Percentiles rank a stretch among this genome's conserved stretches.
phyloP scores from a whole-genome alignment of 2,797 vertebrate genomes.

The Oreochromis grahami region DNA sequence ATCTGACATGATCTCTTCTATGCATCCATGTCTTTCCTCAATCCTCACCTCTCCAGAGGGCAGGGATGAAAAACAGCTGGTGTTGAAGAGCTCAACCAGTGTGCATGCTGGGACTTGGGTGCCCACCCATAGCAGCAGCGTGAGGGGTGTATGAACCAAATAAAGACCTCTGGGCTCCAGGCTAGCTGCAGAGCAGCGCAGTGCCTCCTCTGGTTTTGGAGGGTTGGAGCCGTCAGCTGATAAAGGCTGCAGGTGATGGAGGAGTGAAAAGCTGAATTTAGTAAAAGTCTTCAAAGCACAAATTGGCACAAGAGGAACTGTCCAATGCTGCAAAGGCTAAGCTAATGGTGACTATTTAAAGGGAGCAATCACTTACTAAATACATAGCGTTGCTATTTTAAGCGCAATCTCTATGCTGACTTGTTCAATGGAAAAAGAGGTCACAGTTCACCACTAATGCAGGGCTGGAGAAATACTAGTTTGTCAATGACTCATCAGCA shows the following conservation, averaged over 20 bases:
- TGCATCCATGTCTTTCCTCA: not conserved
- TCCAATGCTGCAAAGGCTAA: fast-evolving
- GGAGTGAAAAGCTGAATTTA: not conserved
- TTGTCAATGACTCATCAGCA: not conserved
- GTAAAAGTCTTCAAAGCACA: not conserved
- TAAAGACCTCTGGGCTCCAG: conserved; percentile 68
- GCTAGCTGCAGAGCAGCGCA: conserved; percentile 68
- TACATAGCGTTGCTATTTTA: not conserved
- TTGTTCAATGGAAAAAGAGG: not conserved
- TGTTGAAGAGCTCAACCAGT: conserved; percentile 72
- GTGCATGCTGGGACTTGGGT: conserved; percentile 46
- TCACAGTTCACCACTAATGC: not conserved
- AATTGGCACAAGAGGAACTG: fast-evolving
- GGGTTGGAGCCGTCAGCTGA: not conserved
- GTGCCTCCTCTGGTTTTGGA: not conserved
- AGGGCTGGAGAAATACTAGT: fast-evolving
- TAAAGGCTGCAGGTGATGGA: conserved; percentile 34
- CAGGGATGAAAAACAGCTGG: conserved; percentile 68
- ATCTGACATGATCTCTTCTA: fast-evolving
- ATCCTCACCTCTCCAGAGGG: conserved; percentile 75
- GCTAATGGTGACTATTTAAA: not conserved
- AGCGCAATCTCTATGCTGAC: not conserved
- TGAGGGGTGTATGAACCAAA: conserved; percentile 69
- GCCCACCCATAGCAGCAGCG: conserved; percentile 79
- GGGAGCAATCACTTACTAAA: not conserved